Conservation (phyloP, 2,113 vertebrate species). For the Pseudorasbora parva region DNA sequence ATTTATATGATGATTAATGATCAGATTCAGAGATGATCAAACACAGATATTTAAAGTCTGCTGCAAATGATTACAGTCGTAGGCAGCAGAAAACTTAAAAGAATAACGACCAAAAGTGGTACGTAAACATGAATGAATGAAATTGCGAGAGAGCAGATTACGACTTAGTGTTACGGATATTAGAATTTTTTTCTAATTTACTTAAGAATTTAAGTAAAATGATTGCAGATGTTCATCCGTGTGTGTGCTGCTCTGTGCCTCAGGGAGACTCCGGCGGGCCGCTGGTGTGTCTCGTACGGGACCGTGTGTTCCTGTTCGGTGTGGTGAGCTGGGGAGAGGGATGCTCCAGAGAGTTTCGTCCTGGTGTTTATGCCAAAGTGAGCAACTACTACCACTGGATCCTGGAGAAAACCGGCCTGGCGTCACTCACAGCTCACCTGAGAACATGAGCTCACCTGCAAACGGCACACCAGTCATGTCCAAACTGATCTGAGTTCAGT, state of each 20-base stretch:
- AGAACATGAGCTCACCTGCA: neutral
- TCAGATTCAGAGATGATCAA: too few relatives aligned
- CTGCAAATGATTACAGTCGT: too few relatives aligned
- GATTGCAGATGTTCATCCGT: neutral
- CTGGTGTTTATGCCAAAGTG: constrained; percentile 74
- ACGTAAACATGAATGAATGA: too few relatives aligned
- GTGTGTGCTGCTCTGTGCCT: neutral
- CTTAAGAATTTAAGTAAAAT: too few relatives aligned
- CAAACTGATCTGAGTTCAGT: neutral
- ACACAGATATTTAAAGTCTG: too few relatives aligned
- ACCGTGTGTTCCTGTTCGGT: constrained; percentile 70
- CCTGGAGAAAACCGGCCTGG: constrained; percentile 59
- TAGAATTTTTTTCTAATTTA: too few relatives aligned
- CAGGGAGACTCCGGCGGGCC: constrained; percentile 78
- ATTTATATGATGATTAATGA: too few relatives aligned
- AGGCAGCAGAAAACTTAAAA: too few relatives aligned
- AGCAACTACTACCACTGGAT: constrained; percentile 76
- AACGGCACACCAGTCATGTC: neutral
- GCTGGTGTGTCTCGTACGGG: constrained; percentile 63
- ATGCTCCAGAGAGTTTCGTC: constrained; percentile 65
- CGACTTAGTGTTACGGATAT: too few relatives aligned
- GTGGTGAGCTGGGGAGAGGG: constrained; percentile 77
- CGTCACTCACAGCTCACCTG: neutral
- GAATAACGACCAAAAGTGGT: too few relatives aligned
- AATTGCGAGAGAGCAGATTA: too few relatives aligned